Evolutionary conservation across 2,113 vertebrate genomes (phyloP).

Genomic region (Mystacornis crossleyi): DNA sequence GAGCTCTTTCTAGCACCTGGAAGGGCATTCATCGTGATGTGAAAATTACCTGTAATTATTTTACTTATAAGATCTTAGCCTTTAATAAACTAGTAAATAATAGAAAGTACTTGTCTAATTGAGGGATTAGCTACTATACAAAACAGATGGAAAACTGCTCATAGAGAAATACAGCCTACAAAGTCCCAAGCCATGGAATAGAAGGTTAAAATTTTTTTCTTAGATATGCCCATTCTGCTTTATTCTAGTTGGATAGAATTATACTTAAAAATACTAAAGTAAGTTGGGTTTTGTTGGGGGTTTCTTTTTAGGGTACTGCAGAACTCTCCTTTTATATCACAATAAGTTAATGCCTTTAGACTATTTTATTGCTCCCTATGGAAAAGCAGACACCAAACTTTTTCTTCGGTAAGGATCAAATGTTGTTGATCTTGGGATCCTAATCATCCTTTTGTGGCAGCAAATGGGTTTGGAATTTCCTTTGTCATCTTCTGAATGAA

Average conservation of each 20-base stretch:
- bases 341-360: neutral
- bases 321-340: neutral
- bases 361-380: neutral
- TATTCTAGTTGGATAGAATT: neutral
- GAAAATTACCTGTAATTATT: neutral
- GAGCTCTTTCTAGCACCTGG: neutral
- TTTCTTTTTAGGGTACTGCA: neutral
- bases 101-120: neutral
- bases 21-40: neutral
- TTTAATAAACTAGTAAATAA: neutral
- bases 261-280: neutral
- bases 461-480: neutral
- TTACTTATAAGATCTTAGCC: neutral
- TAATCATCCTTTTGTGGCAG: neutral
- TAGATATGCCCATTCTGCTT: neutral
- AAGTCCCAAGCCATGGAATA: neutral
- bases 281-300: neutral
- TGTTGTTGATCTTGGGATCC: neutral
- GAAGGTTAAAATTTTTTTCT: neutral
- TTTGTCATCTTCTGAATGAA: neutral
- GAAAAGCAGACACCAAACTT: neutral
- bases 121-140: neutral
- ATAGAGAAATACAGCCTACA: neutral
- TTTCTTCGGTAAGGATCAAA: neutral
- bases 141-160: neutral